Evolutionary conservation across 1,140 invertebrate genomes (phyloP), one percentile per base, ranked within the genome.

Genomic region (Conopomorpha cramerella): DNA sequence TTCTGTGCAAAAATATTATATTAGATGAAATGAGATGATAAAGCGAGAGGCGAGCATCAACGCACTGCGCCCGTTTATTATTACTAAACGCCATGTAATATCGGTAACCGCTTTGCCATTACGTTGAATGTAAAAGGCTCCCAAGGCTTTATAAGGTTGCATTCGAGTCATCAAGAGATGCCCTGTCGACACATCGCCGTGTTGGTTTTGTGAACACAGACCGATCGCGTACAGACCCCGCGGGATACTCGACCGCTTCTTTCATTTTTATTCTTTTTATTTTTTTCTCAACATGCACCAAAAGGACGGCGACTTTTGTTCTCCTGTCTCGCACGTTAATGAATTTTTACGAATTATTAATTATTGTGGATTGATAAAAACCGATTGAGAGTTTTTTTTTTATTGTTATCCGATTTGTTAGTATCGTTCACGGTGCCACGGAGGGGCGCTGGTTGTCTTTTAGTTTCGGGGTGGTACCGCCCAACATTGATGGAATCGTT

Each of bases 311-410:
- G 54, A 73, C 67, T 64, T 61, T 63, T 67, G 63, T 71, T 67
- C 64, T 50, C 55, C 47, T 68, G 62, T 70, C 62, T 66, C 50
- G 57, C 34, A 46, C 49, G 51, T 68, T 73, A 73, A 73, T 73
- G 68, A 73, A n/a, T 70, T 66, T 67, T 64, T 66, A 70, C 65
- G 61, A 49, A 67, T 68, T 73, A 73, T 73, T 73, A 73, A 73
- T 73, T n/a, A n/a, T n/a, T 64, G 63, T 62, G 46, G 41, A 29
- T 39, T 43, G 51, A 57, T 64, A 56, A 61, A 65, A 65, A 56
- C 33, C 55, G 56, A 70, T 66, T 70, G 63, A 72, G 56, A 65
- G 62, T 70, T 72, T 55, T n/a, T n/a, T n/a, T n/a, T 54, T 55
- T 54, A 61, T 57, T 48, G 50, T 41, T 51, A 46, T 46, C 46